A percentile compares a stretch with the other conserved stretches of the same genome.
Conservation (phyloP, 2,888 invertebrate genomes). For the Homarus gammarus region DNA sequence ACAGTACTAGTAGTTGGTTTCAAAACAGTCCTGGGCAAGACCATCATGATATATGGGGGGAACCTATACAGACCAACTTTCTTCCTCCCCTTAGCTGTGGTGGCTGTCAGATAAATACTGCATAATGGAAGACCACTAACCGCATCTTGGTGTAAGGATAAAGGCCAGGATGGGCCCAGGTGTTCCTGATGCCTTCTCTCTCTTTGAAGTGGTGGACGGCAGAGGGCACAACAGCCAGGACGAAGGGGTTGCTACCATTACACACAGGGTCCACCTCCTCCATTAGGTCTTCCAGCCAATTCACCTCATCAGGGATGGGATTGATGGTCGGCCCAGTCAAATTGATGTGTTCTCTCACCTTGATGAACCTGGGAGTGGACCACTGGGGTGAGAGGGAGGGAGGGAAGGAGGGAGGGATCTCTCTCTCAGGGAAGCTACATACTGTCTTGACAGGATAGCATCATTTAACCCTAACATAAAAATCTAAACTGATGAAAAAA, state of each 20-base stretch:
- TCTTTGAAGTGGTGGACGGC: slow-evolving; percentile 22
- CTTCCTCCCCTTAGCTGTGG: too few species aligned
- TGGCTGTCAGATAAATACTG: too few species aligned
- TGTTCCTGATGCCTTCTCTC: slow-evolving; percentile 20
- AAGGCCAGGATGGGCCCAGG: slow-evolving; percentile 31
- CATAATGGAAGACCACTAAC: not conserved
- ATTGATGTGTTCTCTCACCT: not conserved
- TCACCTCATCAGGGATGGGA: not conserved
- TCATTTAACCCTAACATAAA: too few species aligned
- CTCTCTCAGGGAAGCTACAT: too few species aligned
- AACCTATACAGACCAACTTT: too few species aligned
- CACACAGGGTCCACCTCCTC: slow-evolving; percentile 14
- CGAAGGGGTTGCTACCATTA: slow-evolving; percentile 30
- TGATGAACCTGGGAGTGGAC: not conserved
- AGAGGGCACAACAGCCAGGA: slow-evolving; percentile 41
- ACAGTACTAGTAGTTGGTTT: not conserved
- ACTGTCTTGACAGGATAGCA: too few species aligned
- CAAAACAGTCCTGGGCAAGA: not conserved
- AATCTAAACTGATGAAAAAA: too few species aligned
- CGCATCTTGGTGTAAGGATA: slow-evolving; percentile 17
- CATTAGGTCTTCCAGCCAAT: slow-evolving; percentile 39
- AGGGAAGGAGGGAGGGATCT: too few species aligned
- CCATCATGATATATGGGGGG: too few species aligned
- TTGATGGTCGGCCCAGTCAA: slow-evolving; percentile 14
- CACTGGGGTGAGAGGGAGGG: too few species aligned